phyloP scores from a whole-genome alignment of 2,888 invertebrate species.

The Drosophila mimica region DNA sequence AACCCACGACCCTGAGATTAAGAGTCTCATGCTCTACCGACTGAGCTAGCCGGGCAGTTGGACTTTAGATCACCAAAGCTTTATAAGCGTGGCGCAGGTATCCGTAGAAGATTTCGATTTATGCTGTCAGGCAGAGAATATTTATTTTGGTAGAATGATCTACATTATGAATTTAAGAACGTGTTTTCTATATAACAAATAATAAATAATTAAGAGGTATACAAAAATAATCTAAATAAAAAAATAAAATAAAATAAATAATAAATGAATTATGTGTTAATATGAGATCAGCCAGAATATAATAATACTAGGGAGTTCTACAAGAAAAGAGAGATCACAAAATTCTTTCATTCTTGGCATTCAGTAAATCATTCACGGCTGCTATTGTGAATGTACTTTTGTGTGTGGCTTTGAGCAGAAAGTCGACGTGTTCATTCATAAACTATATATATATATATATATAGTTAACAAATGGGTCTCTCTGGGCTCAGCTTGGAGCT shows the following conservation, averaged over 20 bases:
- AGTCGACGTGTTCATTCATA: conserved; percentile 46
- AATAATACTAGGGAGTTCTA: background rate
- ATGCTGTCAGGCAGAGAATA: background rate
- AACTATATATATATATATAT: conserved; percentile 6
- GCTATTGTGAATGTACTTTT: conserved; percentile 1
- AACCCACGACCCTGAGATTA: conserved; percentile 85
- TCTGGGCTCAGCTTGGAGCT: background rate
- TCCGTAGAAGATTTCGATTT: background rate
- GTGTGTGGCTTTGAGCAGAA: background rate
- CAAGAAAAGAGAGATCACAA: too few relatives aligned
- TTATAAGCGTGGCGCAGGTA: background rate
- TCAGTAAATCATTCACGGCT: background rate
- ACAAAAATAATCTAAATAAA: background rate
- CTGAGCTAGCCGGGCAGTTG: conserved; percentile 85
- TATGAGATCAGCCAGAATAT: background rate
- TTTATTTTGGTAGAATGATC: background rate
- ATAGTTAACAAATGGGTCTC: conserved; percentile 40
- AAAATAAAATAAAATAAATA: background rate
- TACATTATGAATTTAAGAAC: background rate
- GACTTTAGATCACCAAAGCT: background rate
- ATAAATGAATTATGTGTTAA: background rate
- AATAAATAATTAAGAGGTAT: background rate
- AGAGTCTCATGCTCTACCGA: conserved; percentile 85
- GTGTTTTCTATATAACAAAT: background rate
- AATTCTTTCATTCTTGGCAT: background rate